Conservation (phyloP, 2,888 invertebrate genomes). For the Stenotaenia linearis region DNA sequence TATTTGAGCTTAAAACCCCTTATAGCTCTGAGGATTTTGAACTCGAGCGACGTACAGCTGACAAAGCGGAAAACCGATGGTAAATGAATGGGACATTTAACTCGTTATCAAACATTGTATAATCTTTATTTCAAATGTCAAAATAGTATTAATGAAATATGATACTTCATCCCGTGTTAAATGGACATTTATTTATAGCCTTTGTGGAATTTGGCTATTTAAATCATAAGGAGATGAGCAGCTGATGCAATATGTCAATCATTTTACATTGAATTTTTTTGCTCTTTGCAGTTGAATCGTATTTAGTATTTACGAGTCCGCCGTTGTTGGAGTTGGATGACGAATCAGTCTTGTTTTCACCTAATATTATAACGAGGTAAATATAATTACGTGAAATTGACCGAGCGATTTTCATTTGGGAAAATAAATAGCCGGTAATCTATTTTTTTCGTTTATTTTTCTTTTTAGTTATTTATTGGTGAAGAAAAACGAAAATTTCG, state of each 20-base stretch:
- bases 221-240: too few relatives aligned
- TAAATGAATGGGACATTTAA: too few relatives aligned
- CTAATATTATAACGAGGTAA: background rate
- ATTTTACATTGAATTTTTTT: too few relatives aligned
- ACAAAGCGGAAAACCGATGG: background rate
- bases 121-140: too few relatives aligned
- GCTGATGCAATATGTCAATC: too few relatives aligned
- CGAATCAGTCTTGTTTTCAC: background rate
- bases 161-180: too few relatives aligned
- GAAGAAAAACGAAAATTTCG: background rate
- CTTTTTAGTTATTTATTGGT: background rate
- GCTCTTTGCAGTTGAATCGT: background rate
- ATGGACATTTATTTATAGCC: background rate
- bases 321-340: slow-evolving; percentile 2
- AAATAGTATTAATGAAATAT: too few relatives aligned
- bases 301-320: background rate
- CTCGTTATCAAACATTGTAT: too few relatives aligned
- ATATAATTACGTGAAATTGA: too few relatives aligned
- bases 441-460: too few relatives aligned
- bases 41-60: background rate
- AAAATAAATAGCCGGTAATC: too few relatives aligned
- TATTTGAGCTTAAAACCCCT: slow-evolving; percentile 27
- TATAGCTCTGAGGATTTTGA: background rate
- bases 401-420: too few relatives aligned
- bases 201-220: background rate